Conservation (phyloP, 2,113 vertebrate species). For the Sminthopsis crassicaudata region DNA sequence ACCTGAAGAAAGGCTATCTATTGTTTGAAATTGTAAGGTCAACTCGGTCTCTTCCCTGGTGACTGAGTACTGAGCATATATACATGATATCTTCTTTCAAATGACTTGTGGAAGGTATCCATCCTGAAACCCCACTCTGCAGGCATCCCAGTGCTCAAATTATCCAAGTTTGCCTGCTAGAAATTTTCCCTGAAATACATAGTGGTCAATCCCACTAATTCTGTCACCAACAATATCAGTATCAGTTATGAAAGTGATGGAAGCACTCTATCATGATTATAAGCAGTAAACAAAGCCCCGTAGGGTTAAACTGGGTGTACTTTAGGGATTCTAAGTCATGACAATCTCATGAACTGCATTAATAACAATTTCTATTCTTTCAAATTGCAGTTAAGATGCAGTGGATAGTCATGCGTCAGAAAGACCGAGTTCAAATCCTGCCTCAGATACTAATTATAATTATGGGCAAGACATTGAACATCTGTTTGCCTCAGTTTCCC, state of each 20-base stretch:
- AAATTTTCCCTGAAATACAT: background rate
- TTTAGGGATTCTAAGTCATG: background rate
- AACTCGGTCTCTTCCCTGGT: background rate
- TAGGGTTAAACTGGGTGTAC: background rate
- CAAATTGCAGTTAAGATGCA: background rate
- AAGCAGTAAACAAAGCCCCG: background rate
- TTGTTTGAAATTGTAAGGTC: background rate
- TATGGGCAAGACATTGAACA: background rate
- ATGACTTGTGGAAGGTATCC: background rate
- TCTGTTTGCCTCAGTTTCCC: background rate
- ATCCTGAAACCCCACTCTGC: background rate
- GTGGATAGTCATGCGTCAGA: background rate
- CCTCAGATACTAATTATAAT: background rate
- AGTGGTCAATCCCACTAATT: background rate
- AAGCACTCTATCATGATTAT: background rate
- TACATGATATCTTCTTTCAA: background rate
- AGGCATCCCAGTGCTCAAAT: background rate
- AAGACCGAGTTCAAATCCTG: background rate
- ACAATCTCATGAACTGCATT: background rate
- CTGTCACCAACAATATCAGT: background rate
- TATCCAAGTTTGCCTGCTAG: background rate
- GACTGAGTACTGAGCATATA: background rate
- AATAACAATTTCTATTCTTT: background rate
- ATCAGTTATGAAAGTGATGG: background rate
- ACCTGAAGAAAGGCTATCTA: background rate